Percentiles rank a stretch among this genome's conserved stretches.
phyloP scores from a whole-genome alignment of 1,140 invertebrate genomes.

The Drosophila erecta region DNA sequence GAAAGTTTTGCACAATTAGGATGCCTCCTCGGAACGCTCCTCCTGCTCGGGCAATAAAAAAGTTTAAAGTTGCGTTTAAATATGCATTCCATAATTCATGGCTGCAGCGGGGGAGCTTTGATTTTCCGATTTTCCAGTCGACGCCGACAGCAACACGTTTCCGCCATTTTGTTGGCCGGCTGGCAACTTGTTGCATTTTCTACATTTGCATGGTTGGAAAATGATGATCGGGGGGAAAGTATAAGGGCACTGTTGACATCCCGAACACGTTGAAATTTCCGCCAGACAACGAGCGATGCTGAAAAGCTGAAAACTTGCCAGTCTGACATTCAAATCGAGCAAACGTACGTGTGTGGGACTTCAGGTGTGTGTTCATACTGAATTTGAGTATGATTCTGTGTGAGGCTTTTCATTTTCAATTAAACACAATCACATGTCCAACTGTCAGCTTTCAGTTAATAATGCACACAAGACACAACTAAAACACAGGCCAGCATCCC shows the following conservation, averaged over 20 bases:
- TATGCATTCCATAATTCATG: constrained; percentile 78
- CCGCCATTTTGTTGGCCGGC: constrained; percentile 75
- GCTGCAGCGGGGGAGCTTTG: constrained; percentile 30
- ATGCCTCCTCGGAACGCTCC: constrained; percentile 34
- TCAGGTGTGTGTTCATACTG: constrained; percentile 34
- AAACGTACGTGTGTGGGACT: constrained; percentile 3
- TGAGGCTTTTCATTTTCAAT: constrained; percentile 56
- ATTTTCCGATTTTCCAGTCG: constrained; percentile 68
- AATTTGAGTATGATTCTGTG: constrained; percentile 33
- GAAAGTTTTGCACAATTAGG: constrained; percentile 80
- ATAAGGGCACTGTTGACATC: constrained; percentile 52
- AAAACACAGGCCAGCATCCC: constrained; percentile 20
- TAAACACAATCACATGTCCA: constrained; percentile 55
- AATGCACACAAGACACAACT: constrained; percentile 60
- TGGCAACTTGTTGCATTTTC: constrained; percentile 73
- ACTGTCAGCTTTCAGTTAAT: constrained; percentile 78
- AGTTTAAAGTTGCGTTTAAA: constrained; percentile 80
- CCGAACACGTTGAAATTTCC: constrained; percentile 75
- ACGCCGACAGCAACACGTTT: constrained; percentile 72
- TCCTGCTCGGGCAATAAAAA: constrained; percentile 68
- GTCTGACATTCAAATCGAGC: constrained; percentile 70
- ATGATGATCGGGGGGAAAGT: not conserved
- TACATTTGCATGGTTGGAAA: constrained; percentile 25
- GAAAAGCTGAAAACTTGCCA: constrained; percentile 38
- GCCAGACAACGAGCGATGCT: constrained; percentile 34